Evolutionary conservation across 2,888 invertebrate species (phyloP), one percentile per base, ranked within the genome.

Genomic region (Alitta virens): DNA sequence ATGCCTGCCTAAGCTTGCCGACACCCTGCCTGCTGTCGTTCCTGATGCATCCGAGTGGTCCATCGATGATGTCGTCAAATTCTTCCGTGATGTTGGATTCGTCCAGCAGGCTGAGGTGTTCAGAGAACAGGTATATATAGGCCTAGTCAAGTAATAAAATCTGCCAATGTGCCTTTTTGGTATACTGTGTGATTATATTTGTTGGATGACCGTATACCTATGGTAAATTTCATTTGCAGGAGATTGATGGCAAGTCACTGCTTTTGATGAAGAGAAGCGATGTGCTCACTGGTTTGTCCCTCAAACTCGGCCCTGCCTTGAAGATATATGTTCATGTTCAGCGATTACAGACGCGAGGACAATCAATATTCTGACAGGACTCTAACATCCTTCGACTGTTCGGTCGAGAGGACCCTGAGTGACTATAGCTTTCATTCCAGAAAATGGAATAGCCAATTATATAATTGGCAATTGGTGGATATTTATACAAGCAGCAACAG

Each of bases 211-310:
- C n/a, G n/a, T n/a, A n/a, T n/a, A n/a, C n/a, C n/a, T n/a, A n/a
- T n/a, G n/a, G n/a, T n/a, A n/a, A n/a, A n/a, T n/a, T n/a, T n/a
- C n/a, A n/a, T 62, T 80, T 82, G 26, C 82, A 92, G 91, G 92
- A 94, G 78, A 93, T 96, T 67, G 96, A 96, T 84, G 96, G 96
- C 0, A 88, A 88, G 74, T 91, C 93, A 0, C 82, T 96, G 60
- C 84, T 94, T 64, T 86, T 96, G 73, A 88, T 96, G 80, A 89
- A 90, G 73, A 86, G 95, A 68, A 87, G 88, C 43, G 94, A 95
- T 78, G 91, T 96, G 25, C 85, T 95, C 2, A 88, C 87, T 63
- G 90, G 91, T 40, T 84, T 96, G 65, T 88, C 90, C 46, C 84
- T 96, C 23, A 90, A 91, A 66, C 84, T 96, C 16, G 95, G 95